phyloP scores from a whole-genome alignment of 1,140 invertebrate species.

The Littorina saxatilis region DNA sequence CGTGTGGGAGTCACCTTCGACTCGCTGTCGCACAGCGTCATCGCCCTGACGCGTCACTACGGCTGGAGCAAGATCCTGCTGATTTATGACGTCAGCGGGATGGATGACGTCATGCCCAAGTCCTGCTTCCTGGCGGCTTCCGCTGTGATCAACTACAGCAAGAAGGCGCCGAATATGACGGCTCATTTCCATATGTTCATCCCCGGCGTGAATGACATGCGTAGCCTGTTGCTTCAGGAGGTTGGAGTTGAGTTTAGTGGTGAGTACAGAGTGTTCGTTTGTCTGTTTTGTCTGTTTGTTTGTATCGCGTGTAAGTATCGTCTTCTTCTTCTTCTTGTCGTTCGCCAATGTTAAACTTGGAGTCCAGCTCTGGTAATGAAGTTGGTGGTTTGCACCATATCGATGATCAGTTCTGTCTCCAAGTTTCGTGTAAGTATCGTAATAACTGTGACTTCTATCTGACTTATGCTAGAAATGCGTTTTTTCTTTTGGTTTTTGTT shows the following conservation, averaged over 20 bases:
- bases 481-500: not conserved
- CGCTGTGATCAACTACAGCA: constrained; percentile 58
- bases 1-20: constrained; percentile 80
- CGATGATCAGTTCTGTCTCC: too few relatives aligned
- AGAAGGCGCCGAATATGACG: constrained; percentile 72
- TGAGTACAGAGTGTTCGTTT: constrained; percentile 53
- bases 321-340: not conserved
- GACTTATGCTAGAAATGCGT: too few relatives aligned
- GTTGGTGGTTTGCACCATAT: too few relatives aligned
- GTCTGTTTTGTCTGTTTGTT: not conserved
- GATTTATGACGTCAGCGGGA: constrained; percentile 83
- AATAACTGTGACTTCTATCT: not conserved
- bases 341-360: too few relatives aligned
- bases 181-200: constrained; percentile 77
- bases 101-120: constrained; percentile 74
- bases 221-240: constrained; percentile 75
- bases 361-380: too few relatives aligned
- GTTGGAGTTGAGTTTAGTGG: constrained; percentile 68
- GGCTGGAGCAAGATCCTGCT: constrained; percentile 83
- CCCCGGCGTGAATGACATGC: constrained; percentile 45
- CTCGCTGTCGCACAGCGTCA: constrained; percentile 83
- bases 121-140: constrained; percentile 75
- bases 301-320: not conserved
- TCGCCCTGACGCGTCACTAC: constrained; percentile 80
- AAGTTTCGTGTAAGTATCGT: not conserved